A percentile compares a stretch with the other conserved stretches of the same genome.
Evolutionary conservation across 2,888 invertebrate genomes (phyloP).

Genomic region (Dendrolimus pini): DNA sequence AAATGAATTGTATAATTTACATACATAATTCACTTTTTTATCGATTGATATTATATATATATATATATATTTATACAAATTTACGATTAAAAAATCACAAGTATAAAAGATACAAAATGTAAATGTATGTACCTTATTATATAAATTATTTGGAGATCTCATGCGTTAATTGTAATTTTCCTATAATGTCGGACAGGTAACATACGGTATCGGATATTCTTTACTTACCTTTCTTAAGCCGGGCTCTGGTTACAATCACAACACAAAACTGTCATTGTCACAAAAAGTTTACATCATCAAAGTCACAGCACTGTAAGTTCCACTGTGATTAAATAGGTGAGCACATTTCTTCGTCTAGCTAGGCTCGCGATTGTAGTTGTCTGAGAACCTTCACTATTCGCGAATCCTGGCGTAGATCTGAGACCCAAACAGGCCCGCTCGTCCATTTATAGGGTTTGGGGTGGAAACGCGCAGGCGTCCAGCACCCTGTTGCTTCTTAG

Average conservation of each 20-base stretch:
- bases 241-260: constrained; percentile 26
- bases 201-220: constrained; percentile 11
- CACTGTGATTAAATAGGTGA: constrained; percentile 26
- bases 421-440: constrained; percentile 39
- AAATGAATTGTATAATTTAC: no score
- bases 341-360: constrained; percentile 40
- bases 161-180: no score
- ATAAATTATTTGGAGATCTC: no score
- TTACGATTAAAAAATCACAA: no score
- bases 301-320: constrained; percentile 38
- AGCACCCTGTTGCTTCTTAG: constrained; percentile 73
- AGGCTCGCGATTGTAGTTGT: constrained; percentile 22
- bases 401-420: constrained; percentile 51
- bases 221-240: constrained; percentile 44
- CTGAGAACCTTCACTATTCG: constrained; percentile 31
- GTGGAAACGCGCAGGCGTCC: constrained; percentile 70
- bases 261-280: constrained; percentile 35
- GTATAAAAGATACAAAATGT: no score
- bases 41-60: no score
- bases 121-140: no score
- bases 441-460: constrained; percentile 51
- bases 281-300: constrained; percentile 37
- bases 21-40: no score
- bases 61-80: no score
- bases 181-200: constrained; percentile 41